Evolutionary conservation across 2,113 vertebrate species (phyloP), one percentile per base, ranked within the genome.

Genomic region (Leptodactylus fuscus): DNA sequence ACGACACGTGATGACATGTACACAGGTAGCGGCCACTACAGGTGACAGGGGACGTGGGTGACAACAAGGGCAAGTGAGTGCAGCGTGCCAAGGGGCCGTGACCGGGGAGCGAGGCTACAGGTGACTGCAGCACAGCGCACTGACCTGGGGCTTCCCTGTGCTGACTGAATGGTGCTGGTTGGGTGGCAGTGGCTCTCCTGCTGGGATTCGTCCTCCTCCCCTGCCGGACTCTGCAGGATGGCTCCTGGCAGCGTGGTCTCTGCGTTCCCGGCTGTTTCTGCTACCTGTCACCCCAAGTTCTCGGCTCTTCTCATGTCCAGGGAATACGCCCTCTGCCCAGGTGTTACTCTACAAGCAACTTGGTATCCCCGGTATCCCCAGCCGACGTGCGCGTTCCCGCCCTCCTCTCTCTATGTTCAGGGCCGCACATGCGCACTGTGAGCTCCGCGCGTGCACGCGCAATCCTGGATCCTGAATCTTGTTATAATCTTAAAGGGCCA

Each of bases 251-350:
- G 44, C 20, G 38, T 48, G 46, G 2, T 49, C 46, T 67, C n/a
- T 41, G 27, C 20, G 13, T 22, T 4, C 24, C 7, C 24, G 29
- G 67, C 53, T n/a, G 60, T 27, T 1, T 29, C 29, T 10, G 2
- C 9, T 5, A 6, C 12, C 11, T 38, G 65, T 81, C 13, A 24
- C 53, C 44, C 67, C 41, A 27, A 70, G 58, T 48, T 83, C 87
- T 70, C 44, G 32, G 58, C 75, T 27, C 24, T 87, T 85, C 85
- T 41, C 88, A 41, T 87, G 91, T 89, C 91, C 91, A 88, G 90
- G 89, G 89, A 88, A 89, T 90, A 88, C 91, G 91, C 92, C 92
- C 91, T 93, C 90, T 91, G 90, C 91, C 91, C 92, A 91, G 91
- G 92, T 92, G 92, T 90, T 24, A 9, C 36, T 27, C 49, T 36